These are phyloP conservation scores for Atta cephalotes DNA, from an alignment of 1,140 invertebrate species.

Conservation along the genomic window DNA sequence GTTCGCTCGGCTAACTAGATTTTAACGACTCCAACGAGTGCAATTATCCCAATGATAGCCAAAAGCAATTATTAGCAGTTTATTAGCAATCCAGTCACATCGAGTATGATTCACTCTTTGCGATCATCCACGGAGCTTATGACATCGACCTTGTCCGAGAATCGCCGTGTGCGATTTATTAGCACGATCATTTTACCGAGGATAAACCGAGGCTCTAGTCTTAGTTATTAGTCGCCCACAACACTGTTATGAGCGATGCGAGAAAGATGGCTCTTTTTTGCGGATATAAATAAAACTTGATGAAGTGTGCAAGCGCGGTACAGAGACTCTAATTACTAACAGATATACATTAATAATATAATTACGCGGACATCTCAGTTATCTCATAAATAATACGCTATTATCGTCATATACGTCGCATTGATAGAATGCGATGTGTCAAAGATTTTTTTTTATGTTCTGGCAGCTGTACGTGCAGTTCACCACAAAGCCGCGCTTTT, in stretches of 20 bases:
- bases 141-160: constrained; percentile 57
- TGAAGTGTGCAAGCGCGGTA: neutral
- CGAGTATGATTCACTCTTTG: constrained; percentile 64
- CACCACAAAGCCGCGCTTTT: neutral
- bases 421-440: constrained; percentile 26
- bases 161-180: constrained; percentile 33
- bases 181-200: neutral
- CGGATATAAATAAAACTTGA: neutral
- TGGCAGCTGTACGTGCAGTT: constrained; percentile 4
- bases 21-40: neutral
- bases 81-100: constrained; percentile 61
- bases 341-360: neutral
- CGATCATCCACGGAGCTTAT: constrained; percentile 55
- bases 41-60: constrained; percentile 2
- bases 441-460: constrained; percentile 23
- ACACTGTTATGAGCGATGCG: neutral
- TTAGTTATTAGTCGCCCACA: neutral
- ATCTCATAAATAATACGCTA: neutral
- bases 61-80: neutral
- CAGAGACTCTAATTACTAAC: neutral
- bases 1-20: neutral
- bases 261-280: neutral
- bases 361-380: neutral
- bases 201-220: neutral
- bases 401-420: constrained; percentile 7